Evolutionary conservation across 1,140 invertebrate genomes (phyloP).

Genomic region (Drosophila dunni): DNA sequence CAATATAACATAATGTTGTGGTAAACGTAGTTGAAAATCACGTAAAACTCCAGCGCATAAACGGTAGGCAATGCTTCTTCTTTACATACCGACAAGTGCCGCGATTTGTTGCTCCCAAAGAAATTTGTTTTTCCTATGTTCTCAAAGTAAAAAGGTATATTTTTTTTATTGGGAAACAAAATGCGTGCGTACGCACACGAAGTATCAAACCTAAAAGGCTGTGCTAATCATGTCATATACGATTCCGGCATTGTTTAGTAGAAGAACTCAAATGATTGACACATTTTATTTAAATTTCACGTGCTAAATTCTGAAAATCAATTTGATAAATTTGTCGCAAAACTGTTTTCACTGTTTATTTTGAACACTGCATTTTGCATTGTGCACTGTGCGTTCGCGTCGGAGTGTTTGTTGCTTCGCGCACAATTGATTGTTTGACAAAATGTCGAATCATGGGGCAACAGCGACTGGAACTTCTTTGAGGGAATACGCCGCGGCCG

Average conservation of each 20-base stretch:
- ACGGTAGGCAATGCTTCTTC: slow-evolving; percentile 45
- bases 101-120: slow-evolving; percentile 53
- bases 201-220: slow-evolving; percentile 21
- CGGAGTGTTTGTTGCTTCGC: slow-evolving; percentile 12
- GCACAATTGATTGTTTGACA: background rate
- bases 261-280: slow-evolving; percentile 23
- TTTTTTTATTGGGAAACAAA: slow-evolving; percentile 4
- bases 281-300: slow-evolving; percentile 69
- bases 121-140: slow-evolving; percentile 46
- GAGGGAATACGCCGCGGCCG: slow-evolving; percentile 46
- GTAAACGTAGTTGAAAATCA: slow-evolving; percentile 2
- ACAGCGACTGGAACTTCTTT: slow-evolving; percentile 24
- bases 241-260: slow-evolving; percentile 51
- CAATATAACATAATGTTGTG: background rate
- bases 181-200: slow-evolving; percentile 16
- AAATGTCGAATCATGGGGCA: slow-evolving; percentile 52
- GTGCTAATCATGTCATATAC: slow-evolving; percentile 38
- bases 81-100: slow-evolving; percentile 53
- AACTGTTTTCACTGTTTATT: slow-evolving; percentile 9
- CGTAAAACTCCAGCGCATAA: slow-evolving; percentile 20
- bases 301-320: slow-evolving; percentile 66
- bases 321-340: slow-evolving; percentile 32
- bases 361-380: slow-evolving; percentile 10
- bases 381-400: background rate
- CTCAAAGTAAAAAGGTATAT: slow-evolving; percentile 21